Evolutionary conservation across 2,888 invertebrate species (phyloP), one percentile per base, ranked within the genome.

Genomic region (Hirtodrosophila alboralis): DNA sequence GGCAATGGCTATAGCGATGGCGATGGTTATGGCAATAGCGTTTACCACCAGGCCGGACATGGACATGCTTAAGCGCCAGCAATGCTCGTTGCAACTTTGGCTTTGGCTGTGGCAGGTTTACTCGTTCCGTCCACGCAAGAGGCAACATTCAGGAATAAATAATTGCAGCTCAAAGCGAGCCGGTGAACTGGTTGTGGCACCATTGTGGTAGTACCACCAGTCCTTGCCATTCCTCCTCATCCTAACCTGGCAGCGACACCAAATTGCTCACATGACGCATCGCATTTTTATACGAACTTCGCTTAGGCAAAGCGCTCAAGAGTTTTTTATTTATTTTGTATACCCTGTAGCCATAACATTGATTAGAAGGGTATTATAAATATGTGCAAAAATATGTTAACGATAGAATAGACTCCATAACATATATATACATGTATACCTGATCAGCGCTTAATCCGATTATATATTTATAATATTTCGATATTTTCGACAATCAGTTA

Each of bases 161-260:
- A 85, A 85, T 85, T 84, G 83, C 84, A 70, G 67, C 68, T 59
- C 73, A 75, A 73, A 71, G 67, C 65, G 78, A 83, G 76, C 80
- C 84, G 81, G 69, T 77, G 85, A 78, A 83, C 86, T 85, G 84
- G 86, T 85, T 85, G 83, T 85, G 63, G 78, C 85, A 86, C 85
- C 85, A 78, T 77, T 64, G 58, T 30, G 57, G 28, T 63, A 60
- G n/a, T n/a, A n/a, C n/a, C n/a, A n/a, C n/a, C n/a, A n/a, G n/a
- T n/a, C n/a, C n/a, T n/a, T 37, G 34, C 27, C 27, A 26, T 31
- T 37, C 23, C 27, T 23, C 8, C 10, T n/a, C 33, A n/a, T 8
- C 18, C 27, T 43, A 27, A 44, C 31, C 41, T 21, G n/a, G 62
- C 52, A 57, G 37, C 62, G 65, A 62, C 74, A 65, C 53, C 72